A percentile compares a stretch with the other conserved stretches of the same genome.
Conservation (phyloP, 2,113 vertebrate species). For the Lepisosteus oculatus region DNA sequence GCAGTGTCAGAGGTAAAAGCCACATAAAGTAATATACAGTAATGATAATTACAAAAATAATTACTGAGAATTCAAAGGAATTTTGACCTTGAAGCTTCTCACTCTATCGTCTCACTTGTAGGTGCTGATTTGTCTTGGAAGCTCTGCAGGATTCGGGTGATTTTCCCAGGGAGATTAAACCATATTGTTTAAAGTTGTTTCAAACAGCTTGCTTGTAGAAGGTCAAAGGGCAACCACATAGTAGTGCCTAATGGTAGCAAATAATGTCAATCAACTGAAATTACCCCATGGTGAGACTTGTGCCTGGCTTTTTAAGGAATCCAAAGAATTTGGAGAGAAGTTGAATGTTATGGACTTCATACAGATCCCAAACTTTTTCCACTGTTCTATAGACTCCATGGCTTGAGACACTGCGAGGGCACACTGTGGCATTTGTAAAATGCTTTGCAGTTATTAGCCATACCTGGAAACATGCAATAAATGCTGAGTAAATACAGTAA, state of each 20-base stretch:
- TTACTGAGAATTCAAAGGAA: conserved; percentile 5
- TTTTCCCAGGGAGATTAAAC: conserved; percentile 71
- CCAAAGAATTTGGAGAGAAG: conserved; percentile 54
- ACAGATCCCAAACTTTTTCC: neutral
- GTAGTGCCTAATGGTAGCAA: conserved; percentile 75
- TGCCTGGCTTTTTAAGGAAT: conserved; percentile 61
- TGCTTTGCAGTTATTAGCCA: conserved; percentile 21
- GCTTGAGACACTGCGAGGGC: conserved; percentile 1
- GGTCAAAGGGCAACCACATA: conserved; percentile 74
- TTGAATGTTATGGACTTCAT: conserved; percentile 7
- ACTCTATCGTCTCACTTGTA: conserved; percentile 54
- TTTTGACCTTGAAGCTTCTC: conserved; percentile 51
- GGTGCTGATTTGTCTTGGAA: conserved; percentile 62
- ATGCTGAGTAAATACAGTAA: conserved; percentile 5
- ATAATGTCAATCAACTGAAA: conserved; percentile 75
- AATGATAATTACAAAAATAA: too few species aligned
- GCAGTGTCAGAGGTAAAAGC: too few species aligned
- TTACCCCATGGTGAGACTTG: conserved; percentile 57
- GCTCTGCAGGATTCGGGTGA: conserved; percentile 42
- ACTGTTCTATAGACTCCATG: conserved; percentile 7
- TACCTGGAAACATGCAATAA: conserved; percentile 10
- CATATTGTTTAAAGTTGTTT: conserved; percentile 65
- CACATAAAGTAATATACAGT: too few species aligned
- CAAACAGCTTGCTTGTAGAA: conserved; percentile 57
- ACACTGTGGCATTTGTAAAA: conserved; percentile 11